Evolutionary conservation across 1,140 invertebrate genomes (phyloP), one percentile per base, ranked within the genome.

Genomic region (Leptopilina clavipes): DNA sequence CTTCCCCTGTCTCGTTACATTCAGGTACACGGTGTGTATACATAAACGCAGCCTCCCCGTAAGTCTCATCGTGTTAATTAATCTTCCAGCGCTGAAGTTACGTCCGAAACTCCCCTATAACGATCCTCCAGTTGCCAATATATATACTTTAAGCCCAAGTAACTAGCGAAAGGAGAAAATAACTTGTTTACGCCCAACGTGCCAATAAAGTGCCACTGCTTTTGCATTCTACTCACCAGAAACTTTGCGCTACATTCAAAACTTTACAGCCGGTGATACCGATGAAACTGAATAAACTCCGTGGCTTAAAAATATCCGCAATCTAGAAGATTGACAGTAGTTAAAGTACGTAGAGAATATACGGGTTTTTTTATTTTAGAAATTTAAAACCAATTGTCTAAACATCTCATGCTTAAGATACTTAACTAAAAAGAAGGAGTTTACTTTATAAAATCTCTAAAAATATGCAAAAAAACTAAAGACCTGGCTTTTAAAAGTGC

Each of bases 51-150:
- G 19, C 72, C 12, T 44, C 65, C 2, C 37, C 44, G 48, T 75
- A 72, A 70, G 74, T 52, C 80, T 82, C 75, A 78, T 79, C 79
- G 74, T 78, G 78, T 77, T 83, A 81, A 85, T 83, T 81, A 83
- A 85, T 82, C 78, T 73, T 77, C 77, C 77, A 82, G 78, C 79
- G 77, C 81, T 81, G 77, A 72, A 80, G 76, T 81, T 81, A 79
- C 77, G 76, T 76, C 75, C 25, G 76, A 79, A 81, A 81, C 74
- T 81, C 72, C n/a, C 25, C 71, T 71, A 76, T 82, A 82, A 82
- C 76, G 81, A 82, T 82, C 77, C 76, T 77, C 76, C 52, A 74
- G 65, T 73, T 74, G 74, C 76, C 80, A 75, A 80, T 80, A 80
- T 79, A 80, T 82, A 65, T 65, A 65, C 22, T n/a, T 8, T 22